These are phyloP conservation scores for Gambusia holbrooki DNA, from an alignment of 2,113 vertebrate genomes.

Conservation along the genomic window DNA sequence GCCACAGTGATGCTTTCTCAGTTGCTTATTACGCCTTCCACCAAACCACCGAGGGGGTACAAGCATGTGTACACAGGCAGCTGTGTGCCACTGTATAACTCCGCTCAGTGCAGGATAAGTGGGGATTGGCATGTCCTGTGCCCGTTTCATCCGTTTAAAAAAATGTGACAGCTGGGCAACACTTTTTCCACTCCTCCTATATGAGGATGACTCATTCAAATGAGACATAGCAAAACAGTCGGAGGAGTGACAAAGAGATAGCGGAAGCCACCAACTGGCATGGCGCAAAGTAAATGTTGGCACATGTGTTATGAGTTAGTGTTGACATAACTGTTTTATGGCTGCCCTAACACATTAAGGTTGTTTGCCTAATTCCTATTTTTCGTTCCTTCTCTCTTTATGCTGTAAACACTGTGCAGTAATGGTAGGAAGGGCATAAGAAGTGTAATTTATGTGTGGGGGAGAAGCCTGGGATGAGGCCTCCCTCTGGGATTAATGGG, in stretches of 20 bases:
- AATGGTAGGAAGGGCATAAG: slow-evolving; percentile 71
- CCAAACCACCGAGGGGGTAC: slow-evolving; percentile 61
- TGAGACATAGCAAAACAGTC: slow-evolving; percentile 31
- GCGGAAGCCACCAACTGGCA: slow-evolving; percentile 43
- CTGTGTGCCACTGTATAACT: slow-evolving; percentile 63
- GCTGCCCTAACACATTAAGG: slow-evolving; percentile 76
- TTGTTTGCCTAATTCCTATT: slow-evolving; percentile 60
- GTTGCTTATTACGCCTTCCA: slow-evolving; percentile 59
- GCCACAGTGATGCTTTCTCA: slow-evolving; percentile 36
- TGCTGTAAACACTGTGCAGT: slow-evolving; percentile 69
- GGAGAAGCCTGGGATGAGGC: slow-evolving; percentile 73
- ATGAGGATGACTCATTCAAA: slow-evolving; percentile 39
- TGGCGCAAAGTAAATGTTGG: slow-evolving; percentile 78
- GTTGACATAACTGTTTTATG: slow-evolving; percentile 71
- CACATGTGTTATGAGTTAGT: slow-evolving; percentile 75
- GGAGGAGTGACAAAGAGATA: slow-evolving; percentile 18
- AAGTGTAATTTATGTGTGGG: slow-evolving; percentile 77
- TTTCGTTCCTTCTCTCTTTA: slow-evolving; percentile 65
- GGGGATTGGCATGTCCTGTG: slow-evolving; percentile 70
- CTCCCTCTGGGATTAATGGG: slow-evolving; percentile 77
- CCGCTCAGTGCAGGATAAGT: slow-evolving; percentile 64
- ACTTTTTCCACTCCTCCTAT: slow-evolving; percentile 55
- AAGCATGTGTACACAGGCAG: slow-evolving; percentile 64
- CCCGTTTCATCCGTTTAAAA: slow-evolving; percentile 64
- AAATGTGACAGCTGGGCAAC: slow-evolving; percentile 73